Evolutionary conservation across 2,113 vertebrate genomes (phyloP).

Genomic region (Labeo catla): DNA sequence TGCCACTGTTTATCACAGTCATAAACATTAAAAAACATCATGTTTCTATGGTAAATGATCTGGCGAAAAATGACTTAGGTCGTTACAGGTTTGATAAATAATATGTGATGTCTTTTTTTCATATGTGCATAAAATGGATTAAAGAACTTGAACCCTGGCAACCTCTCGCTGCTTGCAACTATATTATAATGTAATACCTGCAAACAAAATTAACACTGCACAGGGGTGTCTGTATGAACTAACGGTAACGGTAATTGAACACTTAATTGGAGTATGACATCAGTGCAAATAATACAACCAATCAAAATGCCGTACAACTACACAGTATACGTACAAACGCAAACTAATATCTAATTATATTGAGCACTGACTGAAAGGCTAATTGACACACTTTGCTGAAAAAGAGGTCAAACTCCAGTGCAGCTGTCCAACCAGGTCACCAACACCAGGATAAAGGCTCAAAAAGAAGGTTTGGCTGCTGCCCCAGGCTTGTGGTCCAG

Average conservation of each 20-base stretch:
- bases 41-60: no score
- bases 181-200: not conserved
- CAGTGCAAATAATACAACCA: not conserved
- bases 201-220: not conserved
- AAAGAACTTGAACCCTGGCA: no score
- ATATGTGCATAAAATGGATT: no score
- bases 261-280: not conserved
- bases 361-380: not conserved
- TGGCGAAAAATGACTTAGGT: no score
- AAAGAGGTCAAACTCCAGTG: not conserved
- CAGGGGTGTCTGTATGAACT: not conserved
- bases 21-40: no score
- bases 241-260: no score
- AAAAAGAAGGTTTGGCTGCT: not conserved
- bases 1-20: no score
- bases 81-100: no score
- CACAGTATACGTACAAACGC: not conserved
- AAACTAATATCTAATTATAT: not conserved
- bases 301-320: not conserved
- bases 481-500: conserved; percentile 27
- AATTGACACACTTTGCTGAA: not conserved
- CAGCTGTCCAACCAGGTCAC: conserved; percentile 14
- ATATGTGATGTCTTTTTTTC: no score
- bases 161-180: no score
- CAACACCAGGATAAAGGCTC: not conserved